These are phyloP conservation scores for Pterocles orientalis DNA, from an alignment of 2,113 vertebrate species.

Conservation along the genomic window DNA sequence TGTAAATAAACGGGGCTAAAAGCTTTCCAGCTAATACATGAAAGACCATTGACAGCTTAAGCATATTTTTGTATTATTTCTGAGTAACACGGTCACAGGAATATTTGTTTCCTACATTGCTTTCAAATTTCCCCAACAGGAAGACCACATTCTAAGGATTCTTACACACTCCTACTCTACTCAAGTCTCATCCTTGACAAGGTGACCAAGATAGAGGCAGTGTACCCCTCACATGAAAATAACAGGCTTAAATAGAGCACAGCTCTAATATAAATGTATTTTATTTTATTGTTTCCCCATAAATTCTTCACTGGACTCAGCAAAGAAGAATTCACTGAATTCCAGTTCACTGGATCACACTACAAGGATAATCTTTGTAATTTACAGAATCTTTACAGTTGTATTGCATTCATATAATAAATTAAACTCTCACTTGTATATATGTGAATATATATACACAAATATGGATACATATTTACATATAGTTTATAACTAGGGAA, in stretches of 20 bases:
- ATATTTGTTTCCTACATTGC: neutral
- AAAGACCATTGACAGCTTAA: neutral
- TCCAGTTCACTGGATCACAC: neutral
- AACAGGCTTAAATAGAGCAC: neutral
- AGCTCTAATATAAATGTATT: neutral
- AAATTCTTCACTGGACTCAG: neutral
- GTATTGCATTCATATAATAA: too few relatives aligned
- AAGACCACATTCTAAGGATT: neutral
- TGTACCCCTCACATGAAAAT: neutral
- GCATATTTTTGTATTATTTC: neutral
- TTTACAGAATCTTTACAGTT: neutral
- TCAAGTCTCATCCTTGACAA: neutral
- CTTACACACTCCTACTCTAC: neutral
- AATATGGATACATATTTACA: neutral
- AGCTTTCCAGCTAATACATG: neutral
- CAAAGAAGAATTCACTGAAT: too few relatives aligned
- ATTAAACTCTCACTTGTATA: neutral
- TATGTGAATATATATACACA: neutral
- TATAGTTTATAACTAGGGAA: neutral
- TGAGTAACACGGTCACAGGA: neutral
- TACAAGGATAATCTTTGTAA: neutral
- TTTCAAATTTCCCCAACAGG: neutral
- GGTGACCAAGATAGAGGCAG: neutral
- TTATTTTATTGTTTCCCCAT: neutral
- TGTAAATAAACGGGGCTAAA: slow-evolving; percentile 18